Percentiles rank a stretch among this genome's conserved stretches.
These are phyloP conservation scores for Phrynosoma platyrhinos DNA, from an alignment of 2,113 vertebrate species.

Conservation along the genomic window DNA sequence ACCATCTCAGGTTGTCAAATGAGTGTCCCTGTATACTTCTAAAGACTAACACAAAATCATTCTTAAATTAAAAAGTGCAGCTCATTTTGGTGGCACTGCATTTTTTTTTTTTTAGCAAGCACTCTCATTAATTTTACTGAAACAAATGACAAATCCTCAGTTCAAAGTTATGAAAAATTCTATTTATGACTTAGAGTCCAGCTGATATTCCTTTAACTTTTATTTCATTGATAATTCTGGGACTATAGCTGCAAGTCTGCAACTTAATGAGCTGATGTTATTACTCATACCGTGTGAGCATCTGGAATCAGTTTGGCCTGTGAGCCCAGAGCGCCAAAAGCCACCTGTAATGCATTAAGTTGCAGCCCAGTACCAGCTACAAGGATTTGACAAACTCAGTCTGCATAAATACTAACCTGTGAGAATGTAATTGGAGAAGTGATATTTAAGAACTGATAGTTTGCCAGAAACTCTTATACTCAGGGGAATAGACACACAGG, in stretches of 20 bases:
- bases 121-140: slow-evolving; percentile 35
- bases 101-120: slow-evolving; percentile 49
- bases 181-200: slow-evolving; percentile 71
- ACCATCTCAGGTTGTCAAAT: slow-evolving; percentile 41
- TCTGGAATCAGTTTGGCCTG: slow-evolving; percentile 85
- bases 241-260: slow-evolving; percentile 74
- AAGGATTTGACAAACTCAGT: slow-evolving; percentile 75
- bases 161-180: slow-evolving; percentile 74
- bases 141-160: slow-evolving; percentile 47
- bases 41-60: slow-evolving; percentile 59
- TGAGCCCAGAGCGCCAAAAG: slow-evolving; percentile 71
- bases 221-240: slow-evolving; percentile 77
- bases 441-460: slow-evolving; percentile 80
- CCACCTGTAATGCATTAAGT: slow-evolving; percentile 86
- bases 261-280: slow-evolving; percentile 79
- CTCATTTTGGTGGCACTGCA: slow-evolving; percentile 46
- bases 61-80: slow-evolving; percentile 50
- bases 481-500: slow-evolving; percentile 76
- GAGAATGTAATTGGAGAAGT: slow-evolving; percentile 84
- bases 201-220: slow-evolving; percentile 74
- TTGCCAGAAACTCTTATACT: slow-evolving; percentile 78
- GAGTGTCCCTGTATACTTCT: slow-evolving; percentile 60
- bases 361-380: slow-evolving; percentile 73
- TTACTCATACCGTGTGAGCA: slow-evolving; percentile 80
- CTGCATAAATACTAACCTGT: slow-evolving; percentile 80